Conservation (phyloP, 2,888 invertebrate genomes). For the Eupithecia pulchellata region DNA sequence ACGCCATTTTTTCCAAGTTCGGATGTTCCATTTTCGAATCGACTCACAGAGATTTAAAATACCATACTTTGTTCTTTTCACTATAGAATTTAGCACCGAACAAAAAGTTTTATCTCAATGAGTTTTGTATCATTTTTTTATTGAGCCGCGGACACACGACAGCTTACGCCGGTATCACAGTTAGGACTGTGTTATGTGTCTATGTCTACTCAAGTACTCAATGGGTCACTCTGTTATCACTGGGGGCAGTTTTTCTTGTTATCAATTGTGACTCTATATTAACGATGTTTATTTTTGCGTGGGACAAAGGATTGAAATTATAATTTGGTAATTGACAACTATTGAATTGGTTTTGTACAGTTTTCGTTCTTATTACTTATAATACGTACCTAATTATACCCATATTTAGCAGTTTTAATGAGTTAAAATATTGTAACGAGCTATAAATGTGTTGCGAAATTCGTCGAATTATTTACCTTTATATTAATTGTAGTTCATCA, state of each 20-base stretch:
- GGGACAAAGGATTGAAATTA: neutral
- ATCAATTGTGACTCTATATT: constrained; percentile 26
- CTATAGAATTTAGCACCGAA: neutral
- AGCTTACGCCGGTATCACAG: constrained; percentile 19
- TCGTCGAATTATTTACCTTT: neutral
- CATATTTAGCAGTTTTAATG: too few relatives aligned
- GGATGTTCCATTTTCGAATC: constrained; percentile 56
- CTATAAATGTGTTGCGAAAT: neutral
- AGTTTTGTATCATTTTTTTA: constrained; percentile 11
- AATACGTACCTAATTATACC: too few relatives aligned
- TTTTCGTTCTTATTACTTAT: neutral
- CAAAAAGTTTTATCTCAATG: neutral
- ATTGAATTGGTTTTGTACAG: neutral
- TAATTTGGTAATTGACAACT: neutral
- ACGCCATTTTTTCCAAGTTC: constrained; percentile 52
- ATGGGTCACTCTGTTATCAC: constrained; percentile 32
- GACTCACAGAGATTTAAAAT: constrained; percentile 16
- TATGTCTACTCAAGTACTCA: too few relatives aligned
- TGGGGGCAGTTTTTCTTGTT: constrained; percentile 27
- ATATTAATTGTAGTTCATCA: neutral
- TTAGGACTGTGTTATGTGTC: constrained; percentile 21
- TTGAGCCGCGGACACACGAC: constrained; percentile 20
- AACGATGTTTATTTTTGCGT: constrained; percentile 27
- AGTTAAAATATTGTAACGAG: neutral
- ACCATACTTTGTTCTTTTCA: neutral